Evolutionary conservation across 2,888 invertebrate genomes (phyloP).

Genomic region (Drosophila recens): DNA sequence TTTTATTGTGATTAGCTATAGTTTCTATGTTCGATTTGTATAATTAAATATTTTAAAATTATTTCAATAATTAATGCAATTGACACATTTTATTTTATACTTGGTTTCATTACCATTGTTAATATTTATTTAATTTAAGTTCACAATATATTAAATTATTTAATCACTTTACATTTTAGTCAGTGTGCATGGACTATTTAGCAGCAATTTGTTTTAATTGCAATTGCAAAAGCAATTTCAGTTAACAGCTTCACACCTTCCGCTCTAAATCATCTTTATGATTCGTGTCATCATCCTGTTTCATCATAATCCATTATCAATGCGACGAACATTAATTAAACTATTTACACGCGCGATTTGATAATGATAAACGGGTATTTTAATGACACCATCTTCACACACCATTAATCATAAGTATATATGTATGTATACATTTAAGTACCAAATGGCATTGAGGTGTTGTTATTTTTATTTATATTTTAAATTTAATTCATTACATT

Average conservation of each 20-base stretch:
- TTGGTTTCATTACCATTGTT: not conserved
- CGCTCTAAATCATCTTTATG: constrained; percentile 13
- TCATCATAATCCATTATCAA: constrained; percentile 47
- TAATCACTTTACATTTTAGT: not conserved
- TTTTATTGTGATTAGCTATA: not conserved
- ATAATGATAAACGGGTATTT: constrained; percentile 57
- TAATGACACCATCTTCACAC: constrained; percentile 57
- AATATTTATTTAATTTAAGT: not conserved
- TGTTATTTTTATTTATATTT: constrained; percentile 38
- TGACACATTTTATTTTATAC: not conserved
- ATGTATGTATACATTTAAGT: not conserved
- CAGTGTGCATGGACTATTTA: not conserved
- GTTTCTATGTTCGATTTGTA: not conserved
- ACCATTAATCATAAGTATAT: constrained; percentile 37
- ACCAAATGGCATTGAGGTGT: constrained; percentile 4
- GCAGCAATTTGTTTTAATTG: not conserved
- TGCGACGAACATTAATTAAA: constrained; percentile 56
- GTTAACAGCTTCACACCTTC: constrained; percentile 30
- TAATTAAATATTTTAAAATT: not conserved
- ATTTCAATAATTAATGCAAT: not conserved
- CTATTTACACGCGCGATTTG: constrained; percentile 49
- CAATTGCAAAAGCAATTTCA: constrained; percentile 11
- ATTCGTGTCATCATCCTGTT: constrained; percentile 25
- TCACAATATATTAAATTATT: not conserved
- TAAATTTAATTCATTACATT: constrained; percentile 53